Evolutionary conservation across 1,140 invertebrate species (phyloP), one percentile per base, ranked within the genome.

Genomic region (Leptopilina boulardi): DNA sequence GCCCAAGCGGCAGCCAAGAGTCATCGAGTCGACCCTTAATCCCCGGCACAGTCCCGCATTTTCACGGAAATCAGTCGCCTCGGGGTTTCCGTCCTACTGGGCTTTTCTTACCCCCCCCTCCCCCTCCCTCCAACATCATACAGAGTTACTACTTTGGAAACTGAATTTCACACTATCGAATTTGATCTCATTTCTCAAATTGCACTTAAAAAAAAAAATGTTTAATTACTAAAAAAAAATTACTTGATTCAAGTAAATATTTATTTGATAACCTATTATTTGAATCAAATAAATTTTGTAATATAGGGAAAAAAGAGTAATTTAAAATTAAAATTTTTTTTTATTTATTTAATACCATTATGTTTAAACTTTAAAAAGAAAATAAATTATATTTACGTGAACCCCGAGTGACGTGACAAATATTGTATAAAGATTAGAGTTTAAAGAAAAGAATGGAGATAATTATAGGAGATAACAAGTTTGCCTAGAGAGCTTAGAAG

Each of bases 11-110:
- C 59, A 66, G 59, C 59, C 59, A 66, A 30, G 59, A 66, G 59
- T 66, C 59, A 66, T 66, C 59, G 59, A 66, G 59, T 66, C 59
- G 59, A 66, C 59, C 59, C 59, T 66, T 66, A 66, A 66, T 66
- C 26, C n/a, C 59, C 59, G 26, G 59, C 23, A n/a, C 59, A 66
- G 23, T 38, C 59, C 59, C 23, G 59, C 59, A 66, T 26, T 66
- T 66, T 30, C 59, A 23, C 59, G 59, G 59, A 66, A 66, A 66
- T 66, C 59, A 66, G 59, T 30, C 59, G 59, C 59, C 59, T 66
- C 59, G 21, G 59, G 59, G 13, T 66, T 66, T 66, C 59, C 59
- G 59, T 66, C 21, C 59, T 26, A 30, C 59, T 30, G 59, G 23
- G 23, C 59, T 66, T 66, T 66, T 66, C 59, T 66, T 66, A 23